These are phyloP conservation scores for Notolabrus celidotus DNA, from an alignment of 2,797 vertebrate genomes.

Conservation along the genomic window DNA sequence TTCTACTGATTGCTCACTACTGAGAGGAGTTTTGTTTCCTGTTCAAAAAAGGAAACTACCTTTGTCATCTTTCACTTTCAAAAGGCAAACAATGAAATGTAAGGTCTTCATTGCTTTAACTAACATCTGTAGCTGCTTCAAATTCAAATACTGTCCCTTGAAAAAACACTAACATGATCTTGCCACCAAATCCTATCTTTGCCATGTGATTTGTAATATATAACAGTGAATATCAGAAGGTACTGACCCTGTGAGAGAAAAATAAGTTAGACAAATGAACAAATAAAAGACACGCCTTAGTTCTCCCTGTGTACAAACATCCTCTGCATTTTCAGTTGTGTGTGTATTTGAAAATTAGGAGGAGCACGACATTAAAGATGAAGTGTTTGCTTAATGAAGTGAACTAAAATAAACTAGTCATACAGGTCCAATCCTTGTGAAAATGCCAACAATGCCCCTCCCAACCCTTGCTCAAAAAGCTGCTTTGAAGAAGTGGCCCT, in stretches of 20 bases:
- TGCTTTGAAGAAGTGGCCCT: slow-evolving; percentile 35
- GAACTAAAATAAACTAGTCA: neutral
- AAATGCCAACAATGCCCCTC: slow-evolving; percentile 10
- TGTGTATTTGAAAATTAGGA: neutral
- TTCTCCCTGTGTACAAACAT: neutral
- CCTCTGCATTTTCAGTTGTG: neutral
- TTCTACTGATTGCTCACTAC: too few species aligned
- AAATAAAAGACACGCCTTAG: neutral
- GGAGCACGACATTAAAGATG: neutral
- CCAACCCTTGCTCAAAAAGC: slow-evolving; percentile 8
- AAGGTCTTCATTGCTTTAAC: too few species aligned
- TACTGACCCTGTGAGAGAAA: neutral
- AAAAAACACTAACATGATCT: too few species aligned
- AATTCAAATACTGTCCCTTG: too few species aligned
- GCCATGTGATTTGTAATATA: too few species aligned
- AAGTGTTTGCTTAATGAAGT: neutral
- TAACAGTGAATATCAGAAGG: too few species aligned
- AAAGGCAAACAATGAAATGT: too few species aligned
- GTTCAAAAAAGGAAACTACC: too few species aligned
- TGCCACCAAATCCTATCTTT: too few species aligned
- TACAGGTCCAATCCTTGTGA: neutral
- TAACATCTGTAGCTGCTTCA: too few species aligned
- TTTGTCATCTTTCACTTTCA: too few species aligned
- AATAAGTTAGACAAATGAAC: neutral
- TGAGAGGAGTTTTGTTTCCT: too few species aligned